These are phyloP conservation scores for Drosophila planitibia DNA, from an alignment of 2,888 invertebrate species.

Conservation along the genomic window DNA sequence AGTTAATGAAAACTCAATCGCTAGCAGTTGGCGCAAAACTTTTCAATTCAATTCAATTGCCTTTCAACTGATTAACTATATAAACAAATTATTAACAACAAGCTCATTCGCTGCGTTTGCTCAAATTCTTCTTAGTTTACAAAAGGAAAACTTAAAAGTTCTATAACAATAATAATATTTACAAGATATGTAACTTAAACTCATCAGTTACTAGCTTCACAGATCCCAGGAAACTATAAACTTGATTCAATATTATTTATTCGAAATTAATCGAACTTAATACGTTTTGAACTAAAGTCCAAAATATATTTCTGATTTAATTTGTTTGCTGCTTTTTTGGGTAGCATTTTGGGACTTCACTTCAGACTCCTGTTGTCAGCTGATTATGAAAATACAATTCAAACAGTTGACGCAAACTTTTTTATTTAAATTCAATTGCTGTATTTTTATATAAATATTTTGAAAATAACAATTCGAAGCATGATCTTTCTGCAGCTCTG, in stretches of 20 bases:
- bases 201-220: background rate
- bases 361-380: conserved; percentile 52
- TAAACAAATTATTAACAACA: conserved; percentile 5
- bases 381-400: conserved; percentile 41
- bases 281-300: background rate
- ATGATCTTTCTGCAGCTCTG: conserved; percentile 67
- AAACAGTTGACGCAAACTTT: conserved; percentile 41
- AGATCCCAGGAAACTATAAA: background rate
- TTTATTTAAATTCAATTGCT: conserved; percentile 37
- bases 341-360: too few relatives aligned
- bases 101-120: background rate
- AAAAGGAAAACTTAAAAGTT: background rate
- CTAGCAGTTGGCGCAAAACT: conserved; percentile 29
- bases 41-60: conserved; percentile 26
- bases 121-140: background rate
- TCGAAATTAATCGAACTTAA: too few relatives aligned
- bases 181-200: background rate
- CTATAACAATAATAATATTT: background rate
- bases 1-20: conserved; percentile 51
- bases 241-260: too few relatives aligned
- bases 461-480: conserved; percentile 11
- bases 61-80: conserved; percentile 4
- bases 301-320: background rate
- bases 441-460: conserved; percentile 26
- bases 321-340: background rate